Evolutionary conservation across 2,888 invertebrate genomes (phyloP).

Genomic region (Polymixis flavicincta): DNA sequence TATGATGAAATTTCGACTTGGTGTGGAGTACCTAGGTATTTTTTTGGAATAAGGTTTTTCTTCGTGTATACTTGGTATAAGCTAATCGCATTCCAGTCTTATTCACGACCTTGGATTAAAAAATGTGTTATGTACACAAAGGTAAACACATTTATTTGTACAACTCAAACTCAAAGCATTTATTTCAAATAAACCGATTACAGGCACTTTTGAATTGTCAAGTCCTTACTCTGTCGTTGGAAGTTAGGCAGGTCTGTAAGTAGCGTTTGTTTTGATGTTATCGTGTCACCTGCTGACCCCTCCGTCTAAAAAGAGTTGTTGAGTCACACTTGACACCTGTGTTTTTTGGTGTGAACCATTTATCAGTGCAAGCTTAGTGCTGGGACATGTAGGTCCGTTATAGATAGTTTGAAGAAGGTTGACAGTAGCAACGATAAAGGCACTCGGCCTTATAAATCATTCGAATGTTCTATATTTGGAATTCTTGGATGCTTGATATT

Average conservation of each 20-base stretch:
- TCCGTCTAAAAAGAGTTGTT: neutral
- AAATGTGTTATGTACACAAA: neutral
- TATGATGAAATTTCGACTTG: too few relatives aligned
- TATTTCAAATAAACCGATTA: too few relatives aligned
- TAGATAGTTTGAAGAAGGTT: conserved; percentile 29
- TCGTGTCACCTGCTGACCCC: conserved; percentile 7
- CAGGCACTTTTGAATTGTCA: too few relatives aligned
- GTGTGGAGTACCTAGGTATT: too few relatives aligned
- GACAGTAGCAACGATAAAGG: conserved; percentile 4
- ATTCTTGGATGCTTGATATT: neutral
- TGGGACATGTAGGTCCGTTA: neutral
- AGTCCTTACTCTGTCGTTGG: neutral
- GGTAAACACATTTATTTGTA: neutral
- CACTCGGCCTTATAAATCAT: conserved; percentile 10
- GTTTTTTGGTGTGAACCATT: conserved; percentile 7
- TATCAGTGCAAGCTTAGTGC: conserved; percentile 20
- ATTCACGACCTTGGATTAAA: neutral
- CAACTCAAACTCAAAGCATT: too few relatives aligned
- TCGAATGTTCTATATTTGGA: neutral
- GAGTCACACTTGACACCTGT: neutral
- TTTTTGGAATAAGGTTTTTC: too few relatives aligned
- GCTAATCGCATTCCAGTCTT: neutral
- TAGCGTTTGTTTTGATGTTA: neutral
- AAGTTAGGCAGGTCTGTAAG: conserved; percentile 2
- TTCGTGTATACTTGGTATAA: neutral